Evolutionary conservation across 1,140 invertebrate genomes (phyloP), one percentile per base, ranked within the genome.

Genomic region (Dinoponera quadriceps): DNA sequence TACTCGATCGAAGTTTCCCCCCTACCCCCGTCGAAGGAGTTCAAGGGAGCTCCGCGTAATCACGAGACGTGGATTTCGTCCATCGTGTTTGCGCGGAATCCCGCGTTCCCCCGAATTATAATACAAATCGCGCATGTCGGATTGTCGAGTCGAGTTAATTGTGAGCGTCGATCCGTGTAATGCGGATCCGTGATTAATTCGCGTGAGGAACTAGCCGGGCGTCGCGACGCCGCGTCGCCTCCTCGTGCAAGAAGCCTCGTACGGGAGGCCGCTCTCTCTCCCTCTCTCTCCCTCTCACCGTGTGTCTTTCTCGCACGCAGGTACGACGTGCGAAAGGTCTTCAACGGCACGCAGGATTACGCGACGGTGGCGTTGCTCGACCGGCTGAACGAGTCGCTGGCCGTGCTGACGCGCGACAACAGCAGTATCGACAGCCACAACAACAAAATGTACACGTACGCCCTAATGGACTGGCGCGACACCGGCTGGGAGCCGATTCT

Each of bases 391-490:
- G 94, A 94, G 88, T 93, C 92, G 0, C 69, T 94, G 22, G 87
- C 90, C 38, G 90, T 94, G 27, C 71, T 94, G 25, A 91, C 83
- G n/a, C 85, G 86, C 66, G 92, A 92, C 63, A 93, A 94, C 84
- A 90, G 90, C n/a, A 93, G 88, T 48, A 89, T 93, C 69, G 93
- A 93, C 85, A 85, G 82, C 2, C 91, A 90, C 38, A 93, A 93
- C 72, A 94, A 94, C 63, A 94, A 94, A 66, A 93, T 94, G 86
- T 94, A 93, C 83, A 92, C 92, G 1, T 94, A 94, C 59, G 88
- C 89, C 38, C 73, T 94, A 25, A 59, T 94, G 57, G 87, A 88
- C 9, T 93, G 91, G 88, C 84, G 85, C 1, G 38, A 29, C 14
- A 80, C 86, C 29, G 63, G 62, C 13, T 94, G 94, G 94, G 86